Evolutionary conservation across 2,797 vertebrate species (phyloP), one percentile per base, ranked within the genome.

Genomic region (Rhinogobio ventralis): DNA sequence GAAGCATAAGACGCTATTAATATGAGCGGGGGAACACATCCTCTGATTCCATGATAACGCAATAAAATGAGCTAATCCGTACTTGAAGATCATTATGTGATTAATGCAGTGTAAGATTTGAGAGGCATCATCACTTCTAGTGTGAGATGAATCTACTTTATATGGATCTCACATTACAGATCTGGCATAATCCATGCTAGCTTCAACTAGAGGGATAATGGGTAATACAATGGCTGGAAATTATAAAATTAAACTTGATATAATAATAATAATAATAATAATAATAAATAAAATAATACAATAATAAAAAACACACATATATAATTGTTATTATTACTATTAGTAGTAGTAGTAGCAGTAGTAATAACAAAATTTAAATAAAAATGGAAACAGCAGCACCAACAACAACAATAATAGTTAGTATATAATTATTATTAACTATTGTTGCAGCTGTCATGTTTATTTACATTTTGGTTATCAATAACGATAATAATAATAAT

Each of bases 11-110:
- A 78, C 20, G 36, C 2, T 76, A 71, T 83, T 83, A 85, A 80
- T 76, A 68, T 49, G 8, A 83, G 79, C 36, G 60, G 85, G 60
- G 67, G 42, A 69, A 85, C 73, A 82, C 89, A 77, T 92, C 91
- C 88, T 89, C 89, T 89, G 90, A 92, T 90, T 89, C 86, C 80
- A 84, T n/a, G 25, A 81, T 73, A 75, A 51, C 30, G 60, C 46
- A 81, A 74, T 53, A 68, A 84, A 46, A 73, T 36, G 39, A 30
- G 0, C 42, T 80, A 62, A 67, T 68, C 39, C 53, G 20, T 74
- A 69, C 62, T 55, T 33, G 49, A 80, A 84, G 30, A 53, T 77
- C 57, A 67, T 72, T 62, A 67, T 25, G 42, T 81, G 79, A 74
- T 86, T 84, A 84, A 86, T 86, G 74, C 23, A 13, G 5, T 7